Conservation (phyloP, 2,797 vertebrate genomes). For the Varecia variegata region DNA sequence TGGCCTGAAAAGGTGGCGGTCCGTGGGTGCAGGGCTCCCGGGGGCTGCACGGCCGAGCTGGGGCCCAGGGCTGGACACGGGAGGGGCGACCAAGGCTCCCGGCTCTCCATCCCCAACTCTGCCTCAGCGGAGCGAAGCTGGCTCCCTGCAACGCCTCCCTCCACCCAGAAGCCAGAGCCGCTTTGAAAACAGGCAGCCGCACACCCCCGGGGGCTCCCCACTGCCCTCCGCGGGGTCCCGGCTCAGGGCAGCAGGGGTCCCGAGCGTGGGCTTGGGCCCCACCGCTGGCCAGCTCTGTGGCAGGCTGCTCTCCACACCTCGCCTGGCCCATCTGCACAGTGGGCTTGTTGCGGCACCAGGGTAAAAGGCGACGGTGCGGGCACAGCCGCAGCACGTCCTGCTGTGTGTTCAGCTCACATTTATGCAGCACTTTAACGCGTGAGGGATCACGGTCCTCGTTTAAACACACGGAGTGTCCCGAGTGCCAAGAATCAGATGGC, state of each 20-base stretch:
- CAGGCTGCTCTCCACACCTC: background rate
- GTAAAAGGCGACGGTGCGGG: rapidly evolving
- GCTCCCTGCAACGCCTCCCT: background rate
- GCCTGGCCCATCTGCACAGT: background rate
- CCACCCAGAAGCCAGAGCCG: background rate
- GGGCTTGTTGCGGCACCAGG: too few relatives aligned
- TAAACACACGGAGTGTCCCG: rapidly evolving
- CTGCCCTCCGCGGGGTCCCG: background rate
- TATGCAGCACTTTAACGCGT: rapidly evolving
- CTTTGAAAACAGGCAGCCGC: background rate
- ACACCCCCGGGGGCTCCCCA: background rate
- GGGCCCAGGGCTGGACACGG: background rate
- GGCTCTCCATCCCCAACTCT: rapidly evolving
- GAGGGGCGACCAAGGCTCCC: background rate
- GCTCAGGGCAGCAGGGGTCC: background rate
- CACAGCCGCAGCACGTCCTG: background rate
- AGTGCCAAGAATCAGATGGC: rapidly evolving
- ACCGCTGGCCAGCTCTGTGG: too few relatives aligned
- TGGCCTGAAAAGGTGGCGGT: slow-evolving; percentile 81
- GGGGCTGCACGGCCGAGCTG: background rate
- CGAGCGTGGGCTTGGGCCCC: background rate
- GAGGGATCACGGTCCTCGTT: rapidly evolving
- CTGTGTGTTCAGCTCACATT: rapidly evolving
- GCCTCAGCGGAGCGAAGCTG: background rate
- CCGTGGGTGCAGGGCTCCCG: rapidly evolving